phyloP scores from a whole-genome alignment of 2,797 vertebrate genomes.

The Poeciliopsis gracilis region DNA sequence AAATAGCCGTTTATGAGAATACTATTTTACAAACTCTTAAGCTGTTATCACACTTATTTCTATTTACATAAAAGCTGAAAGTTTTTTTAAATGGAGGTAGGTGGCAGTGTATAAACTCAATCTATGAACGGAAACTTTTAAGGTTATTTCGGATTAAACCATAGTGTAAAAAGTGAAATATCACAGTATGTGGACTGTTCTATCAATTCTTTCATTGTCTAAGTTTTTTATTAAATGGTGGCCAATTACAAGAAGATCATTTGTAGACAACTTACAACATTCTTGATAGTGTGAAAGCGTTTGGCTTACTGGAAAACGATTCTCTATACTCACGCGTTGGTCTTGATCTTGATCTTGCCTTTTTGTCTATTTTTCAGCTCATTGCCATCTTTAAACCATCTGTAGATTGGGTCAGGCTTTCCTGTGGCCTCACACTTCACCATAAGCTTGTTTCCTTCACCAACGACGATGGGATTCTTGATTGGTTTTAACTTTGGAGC shows the following conservation, averaged over 20 bases:
- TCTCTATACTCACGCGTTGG: constrained; percentile 84
- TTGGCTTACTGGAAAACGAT: constrained; percentile 16
- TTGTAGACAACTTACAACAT: neutral
- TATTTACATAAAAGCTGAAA: neutral
- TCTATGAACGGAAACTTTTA: neutral
- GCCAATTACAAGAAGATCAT: neutral
- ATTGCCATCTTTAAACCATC: constrained; percentile 95
- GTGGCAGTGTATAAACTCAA: neutral
- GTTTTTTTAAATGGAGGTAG: neutral
- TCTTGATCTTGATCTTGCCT: constrained; percentile 90
- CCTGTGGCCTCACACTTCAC: constrained; percentile 94
- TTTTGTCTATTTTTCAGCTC: constrained; percentile 92
- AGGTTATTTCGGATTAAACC: neutral
- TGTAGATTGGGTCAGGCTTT: constrained; percentile 88
- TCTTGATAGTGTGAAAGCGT: neutral
- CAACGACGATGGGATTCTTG: constrained; percentile 86
- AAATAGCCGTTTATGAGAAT: neutral
- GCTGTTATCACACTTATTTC: neutral
- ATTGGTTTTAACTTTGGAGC: constrained; percentile 93
- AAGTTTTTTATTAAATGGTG: neutral
- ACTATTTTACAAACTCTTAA: neutral
- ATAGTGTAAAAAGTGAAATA: neutral
- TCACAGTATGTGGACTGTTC: neutral
- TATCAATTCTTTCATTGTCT: neutral
- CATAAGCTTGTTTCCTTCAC: constrained; percentile 87